Percentiles rank a stretch among this genome's conserved stretches.
These are phyloP conservation scores for Cataglyphis hispanica DNA, from an alignment of 1,140 invertebrate genomes.

Conservation along the genomic window DNA sequence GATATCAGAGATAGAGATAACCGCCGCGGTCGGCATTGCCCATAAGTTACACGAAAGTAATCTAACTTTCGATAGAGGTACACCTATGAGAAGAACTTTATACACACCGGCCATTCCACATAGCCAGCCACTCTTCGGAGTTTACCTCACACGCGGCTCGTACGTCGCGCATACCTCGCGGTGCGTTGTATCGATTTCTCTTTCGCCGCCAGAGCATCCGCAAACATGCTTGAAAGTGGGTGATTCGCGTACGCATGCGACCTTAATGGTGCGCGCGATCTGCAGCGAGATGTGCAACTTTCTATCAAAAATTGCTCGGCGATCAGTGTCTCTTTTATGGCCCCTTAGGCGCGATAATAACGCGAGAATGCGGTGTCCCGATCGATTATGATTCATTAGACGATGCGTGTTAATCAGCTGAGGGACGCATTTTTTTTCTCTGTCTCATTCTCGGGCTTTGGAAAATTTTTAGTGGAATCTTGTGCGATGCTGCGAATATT, in stretches of 20 bases:
- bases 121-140: conserved; percentile 43
- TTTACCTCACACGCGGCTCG: conserved; percentile 40
- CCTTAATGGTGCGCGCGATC: conserved; percentile 66
- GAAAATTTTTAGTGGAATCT: conserved; percentile 9
- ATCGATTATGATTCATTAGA: conserved; percentile 22
- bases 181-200: conserved; percentile 70
- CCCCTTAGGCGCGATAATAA: conserved; percentile 32
- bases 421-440: background rate
- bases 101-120: conserved; percentile 61
- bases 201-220: conserved; percentile 45
- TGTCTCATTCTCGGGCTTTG: background rate
- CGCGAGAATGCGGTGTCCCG: background rate
- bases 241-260: conserved; percentile 66
- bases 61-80: conserved; percentile 71
- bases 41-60: conserved; percentile 66
- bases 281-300: conserved; percentile 57
- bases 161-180: background rate
- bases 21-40: conserved; percentile 32
- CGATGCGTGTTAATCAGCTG: conserved; percentile 27
- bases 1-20: conserved; percentile 48
- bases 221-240: conserved; percentile 72
- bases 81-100: conserved; percentile 47
- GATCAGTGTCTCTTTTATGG: background rate
- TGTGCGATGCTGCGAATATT: conserved; percentile 16
- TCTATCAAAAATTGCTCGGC: conserved; percentile 63